Percentiles rank a stretch among this genome's conserved stretches.
These are phyloP conservation scores for Octopus sinensis DNA, from an alignment of 1,140 invertebrate genomes.

Conservation along the genomic window DNA sequence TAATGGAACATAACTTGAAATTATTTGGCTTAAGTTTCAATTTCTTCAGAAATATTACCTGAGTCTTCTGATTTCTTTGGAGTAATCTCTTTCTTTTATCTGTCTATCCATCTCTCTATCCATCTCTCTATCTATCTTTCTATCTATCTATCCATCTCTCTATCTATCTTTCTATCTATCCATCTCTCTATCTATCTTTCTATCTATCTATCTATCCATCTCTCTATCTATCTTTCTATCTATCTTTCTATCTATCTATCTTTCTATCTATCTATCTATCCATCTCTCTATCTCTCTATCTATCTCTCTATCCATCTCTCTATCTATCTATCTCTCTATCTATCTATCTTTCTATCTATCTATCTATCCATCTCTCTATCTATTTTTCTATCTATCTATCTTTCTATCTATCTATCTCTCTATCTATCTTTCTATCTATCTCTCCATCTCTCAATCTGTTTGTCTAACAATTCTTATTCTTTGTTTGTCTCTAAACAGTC, in stretches of 20 bases:
- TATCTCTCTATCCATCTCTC: background rate
- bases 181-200: background rate
- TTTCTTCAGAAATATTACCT: background rate
- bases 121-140: background rate
- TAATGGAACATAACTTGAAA: no score
- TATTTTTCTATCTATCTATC: background rate
- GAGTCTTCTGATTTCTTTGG: background rate
- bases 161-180: background rate
- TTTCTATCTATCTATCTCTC: background rate
- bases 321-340: background rate
- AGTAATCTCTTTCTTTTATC: background rate
- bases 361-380: background rate
- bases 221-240: background rate
- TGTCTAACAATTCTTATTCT: background rate
- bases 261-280: background rate
- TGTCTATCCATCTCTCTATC: background rate
- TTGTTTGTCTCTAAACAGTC: background rate
- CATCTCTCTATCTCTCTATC: background rate
- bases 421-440: background rate
- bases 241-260: background rate
- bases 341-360: background rate
- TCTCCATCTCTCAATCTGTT: background rate
- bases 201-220: background rate
- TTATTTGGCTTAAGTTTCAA: background rate
- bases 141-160: background rate